Evolutionary conservation across 92 coral and sea anemone species (phyloP).

Genomic region (Umimayanthus chanpuru): DNA sequence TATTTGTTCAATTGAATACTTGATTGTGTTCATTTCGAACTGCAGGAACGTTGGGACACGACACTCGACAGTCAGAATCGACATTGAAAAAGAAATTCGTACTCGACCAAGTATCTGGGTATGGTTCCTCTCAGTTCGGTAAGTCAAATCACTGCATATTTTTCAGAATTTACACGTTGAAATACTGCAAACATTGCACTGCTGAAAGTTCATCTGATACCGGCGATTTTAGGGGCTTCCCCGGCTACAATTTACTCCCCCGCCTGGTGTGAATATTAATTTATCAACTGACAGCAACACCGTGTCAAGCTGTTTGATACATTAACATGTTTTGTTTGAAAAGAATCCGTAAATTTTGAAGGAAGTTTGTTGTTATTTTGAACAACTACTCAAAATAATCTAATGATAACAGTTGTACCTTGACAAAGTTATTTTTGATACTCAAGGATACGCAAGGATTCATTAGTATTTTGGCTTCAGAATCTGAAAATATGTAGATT

Average conservation of each 20-base stretch:
- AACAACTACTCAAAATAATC: background rate
- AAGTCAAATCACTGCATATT: background rate
- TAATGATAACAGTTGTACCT: background rate
- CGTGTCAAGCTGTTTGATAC: background rate
- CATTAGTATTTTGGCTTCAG: background rate
- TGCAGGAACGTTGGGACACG: background rate
- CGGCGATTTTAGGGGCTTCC: background rate
- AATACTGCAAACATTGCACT: no score
- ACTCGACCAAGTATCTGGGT: background rate
- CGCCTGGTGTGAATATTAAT: constrained; percentile 3
- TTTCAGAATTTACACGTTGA: background rate
- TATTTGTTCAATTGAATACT: background rate
- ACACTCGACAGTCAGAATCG: background rate
- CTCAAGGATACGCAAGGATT: background rate
- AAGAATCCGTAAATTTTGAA: background rate
- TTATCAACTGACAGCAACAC: no score
- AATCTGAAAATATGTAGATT: no score
- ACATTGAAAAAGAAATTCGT: no score
- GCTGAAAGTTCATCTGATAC: background rate
- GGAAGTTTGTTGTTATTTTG: background rate
- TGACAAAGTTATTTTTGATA: background rate
- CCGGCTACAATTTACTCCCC: no score
- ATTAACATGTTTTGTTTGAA: no score
- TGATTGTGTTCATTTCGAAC: background rate
- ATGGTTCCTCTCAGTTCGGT: constrained; percentile 6